Evolutionary conservation across 2,113 vertebrate genomes (phyloP).

Genomic region (Otocyon megalotis): DNA sequence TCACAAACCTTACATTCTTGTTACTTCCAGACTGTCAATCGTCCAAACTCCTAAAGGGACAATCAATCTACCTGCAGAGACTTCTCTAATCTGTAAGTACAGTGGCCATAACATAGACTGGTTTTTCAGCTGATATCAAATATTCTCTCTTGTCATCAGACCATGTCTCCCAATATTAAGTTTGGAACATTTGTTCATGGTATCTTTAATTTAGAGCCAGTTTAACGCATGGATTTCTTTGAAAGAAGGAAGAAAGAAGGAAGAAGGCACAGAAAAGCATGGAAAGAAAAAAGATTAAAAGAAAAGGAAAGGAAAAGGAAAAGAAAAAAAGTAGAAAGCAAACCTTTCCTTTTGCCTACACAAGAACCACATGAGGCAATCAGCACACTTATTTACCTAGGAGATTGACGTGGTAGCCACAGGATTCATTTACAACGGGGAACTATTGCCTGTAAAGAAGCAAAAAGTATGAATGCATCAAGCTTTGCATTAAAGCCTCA

Average conservation of each 20-base stretch:
- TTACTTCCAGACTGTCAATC: neutral
- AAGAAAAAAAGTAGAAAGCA: accelerated
- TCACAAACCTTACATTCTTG: neutral
- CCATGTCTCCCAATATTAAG: neutral
- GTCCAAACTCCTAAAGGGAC: neutral
- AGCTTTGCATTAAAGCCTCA: neutral
- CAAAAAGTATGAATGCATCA: neutral
- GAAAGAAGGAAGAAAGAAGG: neutral
- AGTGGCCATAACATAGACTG: neutral
- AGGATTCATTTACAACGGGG: neutral
- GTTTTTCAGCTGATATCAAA: neutral
- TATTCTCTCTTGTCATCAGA: conserved; percentile 46
- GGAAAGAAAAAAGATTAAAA: accelerated
- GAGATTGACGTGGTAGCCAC: neutral
- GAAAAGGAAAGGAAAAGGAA: accelerated
- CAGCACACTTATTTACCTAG: neutral
- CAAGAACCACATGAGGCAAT: neutral
- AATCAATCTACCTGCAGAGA: neutral
- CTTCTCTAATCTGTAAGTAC: neutral
- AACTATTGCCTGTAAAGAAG: neutral
- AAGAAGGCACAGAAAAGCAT: accelerated
- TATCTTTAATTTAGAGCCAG: neutral
- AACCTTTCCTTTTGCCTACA: neutral
- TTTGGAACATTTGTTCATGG: neutral
- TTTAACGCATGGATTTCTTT: neutral